Conservation (phyloP, 2,113 vertebrate genomes). For the Dicerorhinus sumatrensis region DNA sequence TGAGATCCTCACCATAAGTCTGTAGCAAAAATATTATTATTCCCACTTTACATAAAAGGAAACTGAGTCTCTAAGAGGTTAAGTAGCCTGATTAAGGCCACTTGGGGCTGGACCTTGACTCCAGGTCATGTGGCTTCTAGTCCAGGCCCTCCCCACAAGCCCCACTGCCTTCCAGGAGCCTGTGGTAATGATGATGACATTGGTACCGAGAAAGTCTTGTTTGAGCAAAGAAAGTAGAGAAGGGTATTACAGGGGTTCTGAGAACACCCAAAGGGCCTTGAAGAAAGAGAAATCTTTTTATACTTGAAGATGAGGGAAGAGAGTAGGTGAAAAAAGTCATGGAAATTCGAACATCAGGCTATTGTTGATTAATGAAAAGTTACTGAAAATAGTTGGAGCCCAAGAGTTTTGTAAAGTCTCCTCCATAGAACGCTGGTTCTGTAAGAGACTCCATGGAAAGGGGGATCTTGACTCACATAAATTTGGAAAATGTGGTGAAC, state of each 20-base stretch:
- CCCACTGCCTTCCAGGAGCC: not conserved
- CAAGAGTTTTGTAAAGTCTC: not conserved
- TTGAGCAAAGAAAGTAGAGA: not conserved
- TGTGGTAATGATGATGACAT: not conserved
- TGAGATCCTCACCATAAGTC: not conserved
- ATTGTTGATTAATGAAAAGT: not conserved
- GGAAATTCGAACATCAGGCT: not conserved
- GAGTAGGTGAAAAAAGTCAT: not conserved
- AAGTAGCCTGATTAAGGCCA: not conserved
- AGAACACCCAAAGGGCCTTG: not conserved
- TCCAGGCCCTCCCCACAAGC: not conserved
- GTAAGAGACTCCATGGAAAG: not conserved
- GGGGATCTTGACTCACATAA: conserved; percentile 24
- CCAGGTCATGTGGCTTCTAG: not conserved
- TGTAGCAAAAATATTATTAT: conserved; percentile 24
- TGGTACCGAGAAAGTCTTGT: not conserved
- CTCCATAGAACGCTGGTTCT: not conserved
- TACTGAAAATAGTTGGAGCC: not conserved
- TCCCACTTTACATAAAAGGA: not conserved
- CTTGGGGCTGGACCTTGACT: not conserved
- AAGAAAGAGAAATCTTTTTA: not conserved
- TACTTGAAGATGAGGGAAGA: not conserved
- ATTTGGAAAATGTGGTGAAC: conserved; percentile 5
- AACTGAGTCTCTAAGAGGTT: not conserved
- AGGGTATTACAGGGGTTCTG: not conserved